Percentiles rank a stretch among this genome's conserved stretches.
phyloP scores from a whole-genome alignment of 2,113 vertebrate species.

The Tyrannus savana region DNA sequence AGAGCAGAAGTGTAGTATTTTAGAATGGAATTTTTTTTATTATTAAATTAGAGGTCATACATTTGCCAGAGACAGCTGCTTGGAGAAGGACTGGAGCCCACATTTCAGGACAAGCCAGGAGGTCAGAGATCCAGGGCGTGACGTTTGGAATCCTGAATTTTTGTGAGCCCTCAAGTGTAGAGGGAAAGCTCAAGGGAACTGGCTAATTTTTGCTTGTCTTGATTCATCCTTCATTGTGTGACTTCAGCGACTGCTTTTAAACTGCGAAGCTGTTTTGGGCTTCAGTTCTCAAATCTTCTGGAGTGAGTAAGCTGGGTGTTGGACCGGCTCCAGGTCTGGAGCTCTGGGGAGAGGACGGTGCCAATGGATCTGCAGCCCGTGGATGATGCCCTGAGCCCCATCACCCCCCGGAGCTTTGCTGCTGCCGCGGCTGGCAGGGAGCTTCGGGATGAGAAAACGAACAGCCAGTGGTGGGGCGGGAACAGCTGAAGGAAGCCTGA shows the following conservation, averaged over 20 bases:
- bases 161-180: not conserved
- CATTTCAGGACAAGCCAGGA: not conserved
- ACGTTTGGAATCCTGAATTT: not conserved
- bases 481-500: accelerated
- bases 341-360: not conserved
- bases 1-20: not conserved
- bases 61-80: not conserved
- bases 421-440: accelerated
- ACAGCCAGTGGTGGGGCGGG: accelerated
- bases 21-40: not conserved
- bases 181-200: not conserved
- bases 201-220: not conserved
- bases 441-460: accelerated
- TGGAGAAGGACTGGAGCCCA: not conserved
- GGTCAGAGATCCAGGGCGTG: not conserved
- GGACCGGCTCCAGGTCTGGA: not conserved
- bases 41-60: not conserved
- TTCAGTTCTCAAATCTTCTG: accelerated
- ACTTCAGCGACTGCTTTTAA: not conserved
- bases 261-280: not conserved
- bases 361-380: not conserved
- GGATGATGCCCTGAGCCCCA: too few relatives aligned
- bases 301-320: accelerated
- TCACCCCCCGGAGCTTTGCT: accelerated
- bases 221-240: accelerated